Evolutionary conservation across 2,888 invertebrate genomes (phyloP).

Genomic region (Acleris emargana): DNA sequence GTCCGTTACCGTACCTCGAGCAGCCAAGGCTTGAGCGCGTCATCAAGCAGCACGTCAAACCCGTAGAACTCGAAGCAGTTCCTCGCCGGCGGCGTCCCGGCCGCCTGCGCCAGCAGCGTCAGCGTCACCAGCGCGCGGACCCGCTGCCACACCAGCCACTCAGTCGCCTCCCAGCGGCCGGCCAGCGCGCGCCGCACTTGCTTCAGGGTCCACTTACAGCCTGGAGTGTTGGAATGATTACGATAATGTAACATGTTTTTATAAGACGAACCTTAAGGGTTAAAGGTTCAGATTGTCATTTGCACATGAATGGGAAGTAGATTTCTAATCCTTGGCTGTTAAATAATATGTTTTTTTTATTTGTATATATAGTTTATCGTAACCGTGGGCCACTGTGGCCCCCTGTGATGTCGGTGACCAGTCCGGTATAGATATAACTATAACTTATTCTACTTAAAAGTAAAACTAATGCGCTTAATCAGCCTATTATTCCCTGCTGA

Average conservation of each 20-base stretch:
- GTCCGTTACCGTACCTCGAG: conserved; percentile 86
- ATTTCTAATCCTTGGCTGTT: too few relatives aligned
- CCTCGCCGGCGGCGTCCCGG: conserved; percentile 87
- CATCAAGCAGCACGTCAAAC: conserved; percentile 94
- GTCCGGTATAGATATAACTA: too few relatives aligned
- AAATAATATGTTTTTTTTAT: too few relatives aligned
- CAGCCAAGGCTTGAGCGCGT: conserved; percentile 92
- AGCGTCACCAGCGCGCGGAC: conserved; percentile 89
- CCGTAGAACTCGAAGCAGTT: conserved; percentile 96
- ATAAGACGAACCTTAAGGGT: too few relatives aligned
- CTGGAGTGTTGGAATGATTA: conserved; percentile 60
- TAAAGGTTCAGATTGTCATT: too few relatives aligned
- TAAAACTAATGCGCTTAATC: too few relatives aligned
- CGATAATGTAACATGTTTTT: not conserved
- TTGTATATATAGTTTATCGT: too few relatives aligned
- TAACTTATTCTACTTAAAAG: too few relatives aligned
- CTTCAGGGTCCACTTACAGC: conserved; percentile 93
- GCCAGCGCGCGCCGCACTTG: conserved; percentile 90
- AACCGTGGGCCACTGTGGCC: too few relatives aligned
- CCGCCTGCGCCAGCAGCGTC: conserved; percentile 89
- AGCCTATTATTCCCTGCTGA: too few relatives aligned
- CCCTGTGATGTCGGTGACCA: too few relatives aligned
- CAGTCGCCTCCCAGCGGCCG: conserved; percentile 85
- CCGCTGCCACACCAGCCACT: conserved; percentile 92
- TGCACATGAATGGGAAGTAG: too few relatives aligned